A percentile compares a stretch with the other conserved stretches of the same genome.
These are phyloP conservation scores for Coregonus sp. DNA, from an alignment of 2,797 vertebrate species.

Conservation along the genomic window DNA sequence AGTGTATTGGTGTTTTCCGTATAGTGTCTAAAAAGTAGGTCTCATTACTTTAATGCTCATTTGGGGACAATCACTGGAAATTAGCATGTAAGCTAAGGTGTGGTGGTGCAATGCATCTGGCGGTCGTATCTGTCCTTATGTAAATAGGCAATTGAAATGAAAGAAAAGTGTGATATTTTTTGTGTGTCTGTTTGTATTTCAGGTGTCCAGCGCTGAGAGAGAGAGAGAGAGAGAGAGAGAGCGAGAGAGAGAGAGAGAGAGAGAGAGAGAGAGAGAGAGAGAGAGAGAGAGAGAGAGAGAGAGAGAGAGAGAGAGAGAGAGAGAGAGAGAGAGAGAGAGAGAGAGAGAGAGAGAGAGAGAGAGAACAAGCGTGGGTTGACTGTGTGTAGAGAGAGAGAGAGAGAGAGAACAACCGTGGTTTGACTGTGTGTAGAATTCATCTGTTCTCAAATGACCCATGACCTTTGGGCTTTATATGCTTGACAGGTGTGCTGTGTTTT, in stretches of 20 bases:
- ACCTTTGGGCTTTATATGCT: conserved; percentile 22
- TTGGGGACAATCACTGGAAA: no score
- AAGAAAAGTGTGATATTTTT: not conserved
- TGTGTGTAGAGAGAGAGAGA: conserved; percentile 8
- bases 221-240: no score
- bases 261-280: no score
- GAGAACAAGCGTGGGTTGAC: conserved; percentile 10
- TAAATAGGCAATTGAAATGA: no score
- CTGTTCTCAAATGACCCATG: conserved; percentile 48
- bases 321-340: no score
- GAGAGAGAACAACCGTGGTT: not conserved
- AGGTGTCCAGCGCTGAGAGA: no score
- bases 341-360: no score
- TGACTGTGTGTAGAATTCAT: conserved; percentile 47
- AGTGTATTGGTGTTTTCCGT: conserved; percentile 23
- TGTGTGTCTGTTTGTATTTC: not conserved
- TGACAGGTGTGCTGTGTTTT: conserved; percentile 29
- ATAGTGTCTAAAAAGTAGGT: not conserved
- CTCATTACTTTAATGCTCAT: not conserved
- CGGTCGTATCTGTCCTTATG: conserved; percentile 10
- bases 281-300: no score
- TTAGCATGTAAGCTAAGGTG: no score
- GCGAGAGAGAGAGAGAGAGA: no score
- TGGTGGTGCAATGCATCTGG: no score
- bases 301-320: no score